Percentiles rank a stretch among this genome's conserved stretches.
Conservation (phyloP, 1,140 invertebrate genomes). For the Hydropsyche tenuis region DNA sequence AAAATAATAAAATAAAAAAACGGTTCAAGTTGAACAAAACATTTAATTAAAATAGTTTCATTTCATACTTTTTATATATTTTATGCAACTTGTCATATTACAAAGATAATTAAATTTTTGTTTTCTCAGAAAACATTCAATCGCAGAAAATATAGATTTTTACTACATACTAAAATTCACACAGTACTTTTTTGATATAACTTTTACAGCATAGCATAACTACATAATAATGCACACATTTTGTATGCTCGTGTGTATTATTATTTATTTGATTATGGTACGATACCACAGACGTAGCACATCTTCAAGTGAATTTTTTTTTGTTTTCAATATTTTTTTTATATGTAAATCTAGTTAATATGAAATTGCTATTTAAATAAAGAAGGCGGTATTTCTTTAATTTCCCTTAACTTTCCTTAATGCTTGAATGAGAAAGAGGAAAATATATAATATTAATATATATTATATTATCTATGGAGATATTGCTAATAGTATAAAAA, state of each 20-base stretch:
- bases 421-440: background rate
- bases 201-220: background rate
- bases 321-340: background rate
- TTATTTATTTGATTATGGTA: background rate
- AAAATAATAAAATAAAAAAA: background rate
- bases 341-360: background rate
- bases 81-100: too few species aligned
- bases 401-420: background rate
- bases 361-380: background rate
- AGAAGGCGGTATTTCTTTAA: background rate
- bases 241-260: background rate
- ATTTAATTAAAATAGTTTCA: background rate
- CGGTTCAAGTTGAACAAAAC: background rate
- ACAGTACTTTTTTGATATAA: constrained; percentile 17
- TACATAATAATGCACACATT: background rate
- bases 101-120: background rate
- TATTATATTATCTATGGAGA: background rate
- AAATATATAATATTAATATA: background rate
- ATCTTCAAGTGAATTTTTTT: background rate
- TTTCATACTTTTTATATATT: background rate
- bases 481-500: background rate
- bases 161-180: constrained; percentile 14
- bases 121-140: constrained; percentile 24
- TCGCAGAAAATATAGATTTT: constrained; percentile 18
- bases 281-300: background rate